Evolutionary conservation across 2,113 vertebrate genomes (phyloP), one percentile per base, ranked within the genome.

Genomic region (Ifrita kowaldi): DNA sequence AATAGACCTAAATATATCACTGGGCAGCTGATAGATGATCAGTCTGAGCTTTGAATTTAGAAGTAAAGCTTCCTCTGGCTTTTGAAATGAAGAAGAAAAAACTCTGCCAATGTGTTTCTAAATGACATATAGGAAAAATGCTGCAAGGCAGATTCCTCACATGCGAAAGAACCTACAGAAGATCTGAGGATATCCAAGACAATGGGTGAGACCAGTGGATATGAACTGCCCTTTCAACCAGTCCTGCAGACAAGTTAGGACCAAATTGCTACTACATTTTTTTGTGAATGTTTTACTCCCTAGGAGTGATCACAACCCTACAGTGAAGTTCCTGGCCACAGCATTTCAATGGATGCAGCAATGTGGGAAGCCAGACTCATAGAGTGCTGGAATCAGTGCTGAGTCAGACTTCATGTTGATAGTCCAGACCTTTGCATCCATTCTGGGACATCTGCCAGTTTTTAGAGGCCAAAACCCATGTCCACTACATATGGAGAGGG

Each of bases 331-430:
- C 84, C 74, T 94, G 91, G 87, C 70, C 3, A 1, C 44, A 93
- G 62, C 55, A 73, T 83, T 90, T 94, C 93, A 85, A 18, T 94
- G 89, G 81, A 79, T 87, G 65, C 53, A 85, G 49, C 70, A 80
- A 26, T 30, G 62, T 90, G 57, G 81, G 91, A 93, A 95, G 74
- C 73, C 94, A 96, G 78, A 83, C 52, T 83, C 84, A 80, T 27
- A 65, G 75, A 79, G 87, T 28, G 81, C 78, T 95, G 84, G 78
- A 95, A 73, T 94, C 81, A 83, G 67, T 93, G 94, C 95, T 96
- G 94, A 97, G 96, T 96, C 95, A 97, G 95, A 82, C 94, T 87
- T 90, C 95, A 96, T 2, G 11, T 96, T 95, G 95, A 65, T 90
- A 87, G 81, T 85, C 91, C 94, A 96, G 95, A 94, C 91, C 87